phyloP scores from a whole-genome alignment of 2,888 invertebrate genomes.

The Plebejus melissa region DNA sequence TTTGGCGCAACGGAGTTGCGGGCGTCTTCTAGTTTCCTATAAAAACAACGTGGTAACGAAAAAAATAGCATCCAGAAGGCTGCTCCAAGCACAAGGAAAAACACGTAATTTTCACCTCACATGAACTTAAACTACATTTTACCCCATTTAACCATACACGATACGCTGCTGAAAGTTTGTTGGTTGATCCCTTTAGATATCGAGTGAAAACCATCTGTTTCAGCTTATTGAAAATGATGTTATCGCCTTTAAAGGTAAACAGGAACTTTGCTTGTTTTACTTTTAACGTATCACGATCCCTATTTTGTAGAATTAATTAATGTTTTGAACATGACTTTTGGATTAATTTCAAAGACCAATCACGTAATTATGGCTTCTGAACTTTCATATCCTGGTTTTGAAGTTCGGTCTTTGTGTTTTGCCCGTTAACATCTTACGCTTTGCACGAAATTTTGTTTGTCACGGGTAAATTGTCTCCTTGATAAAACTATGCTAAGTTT shows the following conservation, averaged over 20 bases:
- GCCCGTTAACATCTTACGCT: not conserved
- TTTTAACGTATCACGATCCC: constrained; percentile 10
- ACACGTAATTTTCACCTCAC: not conserved
- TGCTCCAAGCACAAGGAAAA: too few species aligned
- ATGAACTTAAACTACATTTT: not conserved
- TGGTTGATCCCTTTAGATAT: not conserved
- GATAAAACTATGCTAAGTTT: too few species aligned
- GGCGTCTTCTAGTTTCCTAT: too few species aligned
- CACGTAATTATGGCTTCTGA: not conserved
- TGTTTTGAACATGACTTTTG: not conserved
- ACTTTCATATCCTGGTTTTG: not conserved
- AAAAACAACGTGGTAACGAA: too few species aligned
- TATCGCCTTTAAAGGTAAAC: constrained; percentile 3
- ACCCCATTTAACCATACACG: not conserved
- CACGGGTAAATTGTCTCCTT: too few species aligned
- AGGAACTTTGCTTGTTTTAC: not conserved
- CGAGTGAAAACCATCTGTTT: not conserved
- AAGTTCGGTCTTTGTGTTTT: not conserved
- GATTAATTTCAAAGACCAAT: not conserved
- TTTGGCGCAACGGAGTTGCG: too few species aligned
- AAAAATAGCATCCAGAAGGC: too few species aligned
- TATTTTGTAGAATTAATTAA: constrained; percentile 9
- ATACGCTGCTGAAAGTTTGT: not conserved
- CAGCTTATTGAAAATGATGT: constrained; percentile 6
- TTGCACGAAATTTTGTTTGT: not conserved